Base-by-base conservation (phyloP, 2,888 invertebrate genomes). In the Melolontha melolontha region DNA sequence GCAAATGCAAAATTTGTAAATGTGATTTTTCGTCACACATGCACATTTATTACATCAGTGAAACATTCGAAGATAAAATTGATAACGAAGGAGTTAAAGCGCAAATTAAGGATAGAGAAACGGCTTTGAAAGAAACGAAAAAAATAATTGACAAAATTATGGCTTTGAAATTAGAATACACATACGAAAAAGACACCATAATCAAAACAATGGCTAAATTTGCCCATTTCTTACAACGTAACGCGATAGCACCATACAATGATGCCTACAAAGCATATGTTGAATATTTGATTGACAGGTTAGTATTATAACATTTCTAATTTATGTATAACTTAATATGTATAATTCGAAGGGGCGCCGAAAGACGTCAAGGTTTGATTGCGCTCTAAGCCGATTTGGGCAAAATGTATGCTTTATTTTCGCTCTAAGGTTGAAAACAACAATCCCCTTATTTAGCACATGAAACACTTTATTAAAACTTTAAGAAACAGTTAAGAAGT, bases 31-130 rank as follows among this genome's bases (percentile, higher is more conserved):
- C 71, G 12, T 70, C 75, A 0, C 81, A 82, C 64, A 79, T 81
- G 79, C 81, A 82, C 66, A 75, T 82, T 47, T 81, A 81, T 62
- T 82, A 81, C 64, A 72, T 76, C 71, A 79, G 79, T 1, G 73
- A 77, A 67, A 77, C 77, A 5, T 71, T 75, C 41, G 72, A 78
- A 44, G 74, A 71, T n/a, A 73, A 72, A 49, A 74, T 78, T 40
- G 71, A 73, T 22, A 79, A 81, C 65, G 68, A 70, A 11, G 73
- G 73, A 27, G 72, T 81, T 6, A 69, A 75, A 40, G 63, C 67
- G 14, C 76, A 72, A 64, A 77, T 81, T 14, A 69, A 67, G 6
- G 42, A 63, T 10, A 66, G 41, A 41, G 66, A 69, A 40, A n/a
- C 66, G 17, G 71, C 75, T 0, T 55, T 76, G 6, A 59, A 66